Conservation (phyloP, 2,113 vertebrate species). For the Dicrurus megarhynchus region DNA sequence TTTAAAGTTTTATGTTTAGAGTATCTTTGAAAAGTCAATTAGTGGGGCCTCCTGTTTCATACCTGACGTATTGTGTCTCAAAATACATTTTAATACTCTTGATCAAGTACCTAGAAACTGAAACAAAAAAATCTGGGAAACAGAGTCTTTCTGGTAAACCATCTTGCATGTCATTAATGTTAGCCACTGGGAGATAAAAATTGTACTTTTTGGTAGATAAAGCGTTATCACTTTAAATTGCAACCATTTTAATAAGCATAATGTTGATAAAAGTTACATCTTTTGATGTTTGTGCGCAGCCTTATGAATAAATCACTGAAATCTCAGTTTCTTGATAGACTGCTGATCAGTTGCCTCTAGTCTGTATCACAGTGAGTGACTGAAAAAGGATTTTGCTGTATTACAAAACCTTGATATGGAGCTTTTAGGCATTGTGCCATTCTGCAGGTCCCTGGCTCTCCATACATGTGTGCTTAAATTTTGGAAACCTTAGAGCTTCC, state of each 20-base stretch:
- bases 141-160: background rate
- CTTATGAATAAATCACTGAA: background rate
- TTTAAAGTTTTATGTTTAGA: background rate
- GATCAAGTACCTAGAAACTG: background rate
- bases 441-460: background rate
- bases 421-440: fast-evolving
- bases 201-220: background rate
- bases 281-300: background rate
- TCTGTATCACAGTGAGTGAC: background rate
- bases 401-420: background rate
- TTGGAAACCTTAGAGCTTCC: background rate
- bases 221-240: background rate
- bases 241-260: background rate
- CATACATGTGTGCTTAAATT: background rate
- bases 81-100: background rate
- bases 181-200: background rate
- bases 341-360: background rate
- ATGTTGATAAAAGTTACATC: background rate
- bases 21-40: background rate
- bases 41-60: background rate
- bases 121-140: background rate
- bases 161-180: background rate
- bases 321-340: background rate
- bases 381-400: background rate
- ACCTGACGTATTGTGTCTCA: background rate